Evolutionary conservation across 2,797 vertebrate species (phyloP), one percentile per base, ranked within the genome.

Genomic region (Notoglanidium macrostoma): DNA sequence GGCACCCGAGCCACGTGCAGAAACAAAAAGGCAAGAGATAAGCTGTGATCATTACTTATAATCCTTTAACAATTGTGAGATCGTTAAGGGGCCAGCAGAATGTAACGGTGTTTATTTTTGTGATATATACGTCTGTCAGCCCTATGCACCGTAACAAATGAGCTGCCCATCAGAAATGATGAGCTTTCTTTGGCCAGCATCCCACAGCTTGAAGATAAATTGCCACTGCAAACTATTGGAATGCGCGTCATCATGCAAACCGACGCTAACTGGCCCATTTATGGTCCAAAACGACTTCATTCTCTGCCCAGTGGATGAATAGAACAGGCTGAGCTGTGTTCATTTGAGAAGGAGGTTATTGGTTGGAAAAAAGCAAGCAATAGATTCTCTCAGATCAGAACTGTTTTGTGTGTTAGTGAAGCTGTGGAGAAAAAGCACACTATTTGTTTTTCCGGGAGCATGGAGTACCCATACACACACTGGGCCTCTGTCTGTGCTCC

Each of bases 361-460:
- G 84, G 73, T 54, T 29, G 44, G 21, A 49, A 15, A 23, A 84
- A 65, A 88, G 77, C 84, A 88, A 89, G 86, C 84, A 85, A 84
- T 79, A 88, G 80, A 84, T 88, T 72, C 29, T 80, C 59, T 86
- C 81, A 88, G 80, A 88, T 86, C 74, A 70, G 85, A 86, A 88
- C 86, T 90, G 89, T 86, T 86, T 86, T 74, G 51, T 67, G 54
- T 8, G 21, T 77, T 76, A 81, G 67, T 54, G 35, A 77, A 73
- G 44, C 86, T 65, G 73, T 40, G 59, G 63, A 85, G 82, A 88
- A 88, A 85, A 85, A 70, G 84, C 54, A 78, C 74, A 86, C 88
- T 88, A 87, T 90, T 90, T 88, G 83, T 88, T 85, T 88, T 87
- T 85, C 88, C 67, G 72, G 76, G 85, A 74, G 83, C 88, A 88